Evolutionary conservation across 35 echinoderm and acorn worm species (phyloP).

Genomic region (Acanthaster planci): DNA sequence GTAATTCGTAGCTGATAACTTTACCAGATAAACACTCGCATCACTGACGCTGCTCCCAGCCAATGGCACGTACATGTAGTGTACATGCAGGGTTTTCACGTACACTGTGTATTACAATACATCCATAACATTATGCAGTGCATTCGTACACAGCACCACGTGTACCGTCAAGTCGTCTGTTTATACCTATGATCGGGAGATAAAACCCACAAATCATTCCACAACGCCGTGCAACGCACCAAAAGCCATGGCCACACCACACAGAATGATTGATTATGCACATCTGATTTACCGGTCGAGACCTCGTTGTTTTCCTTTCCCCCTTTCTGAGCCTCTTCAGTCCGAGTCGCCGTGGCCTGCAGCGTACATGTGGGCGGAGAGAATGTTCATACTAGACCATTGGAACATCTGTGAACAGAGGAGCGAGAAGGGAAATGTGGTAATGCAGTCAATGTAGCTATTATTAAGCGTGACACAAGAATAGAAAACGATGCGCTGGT

Average conservation of each 20-base stretch:
- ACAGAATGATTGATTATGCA: slow-evolving; percentile 17
- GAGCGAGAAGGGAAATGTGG: not conserved
- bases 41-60: too few species aligned
- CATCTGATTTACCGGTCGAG: not conserved
- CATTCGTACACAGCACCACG: slow-evolving; percentile 6
- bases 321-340: slow-evolving; percentile 9
- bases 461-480: too few species aligned
- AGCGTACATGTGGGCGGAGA: too few species aligned
- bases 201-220: slow-evolving; percentile 23
- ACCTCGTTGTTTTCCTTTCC: slow-evolving; percentile 15
- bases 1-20: slow-evolving; percentile 19
- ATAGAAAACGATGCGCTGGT: too few species aligned
- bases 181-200: not conserved
- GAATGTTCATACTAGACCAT: not conserved
- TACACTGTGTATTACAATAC: too few species aligned
- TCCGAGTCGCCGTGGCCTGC: not conserved
- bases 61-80: too few species aligned
- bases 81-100: too few species aligned
- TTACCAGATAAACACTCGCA: slow-evolving; percentile 4
- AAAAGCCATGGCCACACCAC: not conserved
- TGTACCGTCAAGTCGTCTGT: not conserved
- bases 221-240: not conserved
- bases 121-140: too few species aligned
- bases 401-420: slow-evolving; percentile 4
- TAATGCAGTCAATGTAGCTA: not conserved